A percentile compares a stretch with the other conserved stretches of the same genome.
These are phyloP conservation scores for Drosophila greeni DNA, from an alignment of 2,888 invertebrate species.

Conservation along the genomic window DNA sequence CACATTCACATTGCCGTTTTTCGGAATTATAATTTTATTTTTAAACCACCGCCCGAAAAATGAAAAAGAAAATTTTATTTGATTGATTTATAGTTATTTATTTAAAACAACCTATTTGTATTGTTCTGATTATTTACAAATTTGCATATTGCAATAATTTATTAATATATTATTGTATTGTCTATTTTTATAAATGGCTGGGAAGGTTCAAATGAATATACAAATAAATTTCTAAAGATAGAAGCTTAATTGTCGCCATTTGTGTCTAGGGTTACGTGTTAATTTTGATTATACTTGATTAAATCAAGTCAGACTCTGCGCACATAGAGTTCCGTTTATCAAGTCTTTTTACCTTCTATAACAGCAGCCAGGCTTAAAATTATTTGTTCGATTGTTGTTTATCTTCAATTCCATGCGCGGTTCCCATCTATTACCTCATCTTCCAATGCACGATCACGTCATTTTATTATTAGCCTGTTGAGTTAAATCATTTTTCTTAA, in stretches of 20 bases:
- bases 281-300: not conserved
- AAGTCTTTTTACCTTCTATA: not conserved
- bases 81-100: no score
- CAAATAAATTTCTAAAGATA: not conserved
- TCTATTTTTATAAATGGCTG: constrained; percentile 4
- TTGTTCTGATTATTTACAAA: constrained; percentile 1
- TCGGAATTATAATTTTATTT: not conserved
- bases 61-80: not conserved
- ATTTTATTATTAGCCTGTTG: constrained; percentile 21
- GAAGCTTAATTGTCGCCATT: not conserved
- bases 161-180: constrained; percentile 11
- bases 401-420: constrained; percentile 3
- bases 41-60: not conserved
- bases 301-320: not conserved
- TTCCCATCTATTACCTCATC: constrained; percentile 17
- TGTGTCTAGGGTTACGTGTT: not conserved
- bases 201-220: constrained; percentile 2
- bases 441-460: constrained; percentile 15
- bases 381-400: constrained; percentile 15
- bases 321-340: not conserved
- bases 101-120: not conserved
- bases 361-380: not conserved
- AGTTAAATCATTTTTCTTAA: constrained; percentile 5
- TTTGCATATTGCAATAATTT: not conserved
- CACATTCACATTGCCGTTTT: not conserved